A percentile compares a stretch with the other conserved stretches of the same genome.
Conservation (phyloP, 2,113 vertebrate genomes). For the Xenus cinereus region DNA sequence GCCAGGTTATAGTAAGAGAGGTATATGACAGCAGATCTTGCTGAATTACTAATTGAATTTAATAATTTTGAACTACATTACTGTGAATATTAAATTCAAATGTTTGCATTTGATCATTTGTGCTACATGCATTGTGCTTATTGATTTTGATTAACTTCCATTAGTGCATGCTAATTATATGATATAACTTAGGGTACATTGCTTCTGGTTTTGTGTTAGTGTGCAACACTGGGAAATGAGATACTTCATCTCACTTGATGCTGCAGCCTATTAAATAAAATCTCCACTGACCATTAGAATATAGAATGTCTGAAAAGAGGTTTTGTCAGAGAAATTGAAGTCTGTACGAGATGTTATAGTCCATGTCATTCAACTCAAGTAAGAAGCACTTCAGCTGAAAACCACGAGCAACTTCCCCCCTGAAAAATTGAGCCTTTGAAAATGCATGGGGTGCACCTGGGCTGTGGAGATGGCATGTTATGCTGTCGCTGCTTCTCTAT, state of each 20-base stretch:
- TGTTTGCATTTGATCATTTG: not conserved
- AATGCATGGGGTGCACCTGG: not conserved
- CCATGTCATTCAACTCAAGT: not conserved
- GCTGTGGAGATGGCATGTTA: not conserved
- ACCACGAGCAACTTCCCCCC: not conserved
- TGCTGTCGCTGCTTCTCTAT: not conserved
- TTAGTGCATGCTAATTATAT: not conserved
- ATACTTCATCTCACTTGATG: not conserved
- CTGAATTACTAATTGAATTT: conserved; percentile 2
- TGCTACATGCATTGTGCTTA: not conserved
- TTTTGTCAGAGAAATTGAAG: not conserved
- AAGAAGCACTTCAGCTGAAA: not conserved
- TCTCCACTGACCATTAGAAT: not conserved
- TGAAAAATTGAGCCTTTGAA: not conserved
- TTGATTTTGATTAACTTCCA: conserved; percentile 10
- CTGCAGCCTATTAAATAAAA: not conserved
- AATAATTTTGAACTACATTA: conserved; percentile 5
- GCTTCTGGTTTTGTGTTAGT: not conserved
- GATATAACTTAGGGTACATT: not conserved
- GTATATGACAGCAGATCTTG: not conserved
- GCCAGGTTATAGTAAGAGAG: not conserved
- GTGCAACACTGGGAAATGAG: not conserved
- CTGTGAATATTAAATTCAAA: conserved; percentile 1
- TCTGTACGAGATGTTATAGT: not conserved
- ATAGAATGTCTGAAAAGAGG: not conserved